Base-by-base conservation (phyloP, 2,113 vertebrate genomes). In the Panthera uncia region DNA sequence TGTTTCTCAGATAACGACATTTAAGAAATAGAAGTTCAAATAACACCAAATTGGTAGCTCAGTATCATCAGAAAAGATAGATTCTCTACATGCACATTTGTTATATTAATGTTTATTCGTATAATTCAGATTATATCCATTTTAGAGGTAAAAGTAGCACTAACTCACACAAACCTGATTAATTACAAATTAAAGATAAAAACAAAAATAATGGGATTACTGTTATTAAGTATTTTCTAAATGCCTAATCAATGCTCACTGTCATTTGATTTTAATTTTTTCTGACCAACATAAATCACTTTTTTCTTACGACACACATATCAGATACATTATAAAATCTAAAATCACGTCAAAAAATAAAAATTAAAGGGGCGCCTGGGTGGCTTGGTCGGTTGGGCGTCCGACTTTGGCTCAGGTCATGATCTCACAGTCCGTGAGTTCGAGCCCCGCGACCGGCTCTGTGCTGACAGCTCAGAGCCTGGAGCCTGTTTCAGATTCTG, bases 101-200 rank as follows among this genome's bases (percentile, higher is more conserved):
- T 61, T 81, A 16, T 31, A 45, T 89, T 61, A 71, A 38, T 31
- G 5, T 21, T n/a, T 31, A 52, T 89, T 81, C 31, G 55, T 84
- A 10, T 80, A 31, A 80, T 55, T 94, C 61, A 93, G 15, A 73
- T 27, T 93, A 11, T 61, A 50, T 61, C 14, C 57, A 52, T 38
- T 41, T 79, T 84, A 71, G 76, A 96, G 4, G 33, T 41, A 48
- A 71, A 38, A 36, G 13, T 45, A 52, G 0, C 13, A 85, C 18
- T 25, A 57, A 80, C 4, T 36, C 11, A 14, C 85, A 4, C 31
- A 48, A 63, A 23, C 14, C 4, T 55, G 13, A 31, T 74, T 69
- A 71, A 71, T 41, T 91, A 45, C 12, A 90, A 80, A 94, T 80
- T 85, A 89, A 80, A 89, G 48, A 85, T 68, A 41, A 89, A 84